These are phyloP conservation scores for Thelaira solivaga DNA, from an alignment of 2,888 invertebrate genomes.

Conservation along the genomic window DNA sequence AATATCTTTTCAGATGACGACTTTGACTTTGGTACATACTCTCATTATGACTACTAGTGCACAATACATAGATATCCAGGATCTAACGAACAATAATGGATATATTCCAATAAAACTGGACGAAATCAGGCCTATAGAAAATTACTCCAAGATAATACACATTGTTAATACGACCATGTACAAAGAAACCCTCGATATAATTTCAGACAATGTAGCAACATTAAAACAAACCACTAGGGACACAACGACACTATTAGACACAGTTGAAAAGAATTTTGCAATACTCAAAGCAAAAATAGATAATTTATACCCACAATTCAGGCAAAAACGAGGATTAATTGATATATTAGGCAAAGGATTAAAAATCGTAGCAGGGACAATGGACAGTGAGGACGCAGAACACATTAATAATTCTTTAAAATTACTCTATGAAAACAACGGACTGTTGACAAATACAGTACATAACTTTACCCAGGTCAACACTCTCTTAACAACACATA, in stretches of 20 bases:
- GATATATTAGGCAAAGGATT: too few species aligned
- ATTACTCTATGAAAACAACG: too few species aligned
- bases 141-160: conserved; percentile 49
- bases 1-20: neutral
- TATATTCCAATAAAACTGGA: conserved; percentile 48
- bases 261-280: neutral
- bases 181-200: neutral
- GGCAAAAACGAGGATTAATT: too few species aligned
- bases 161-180: conserved; percentile 38
- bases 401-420: too few species aligned
- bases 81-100: conserved; percentile 50
- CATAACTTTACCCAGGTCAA: too few species aligned
- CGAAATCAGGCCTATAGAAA: conserved; percentile 31
- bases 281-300: conserved; percentile 13
- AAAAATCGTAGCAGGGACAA: too few species aligned
- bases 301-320: neutral
- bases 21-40: neutral
- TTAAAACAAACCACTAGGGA: neutral
- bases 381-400: too few species aligned
- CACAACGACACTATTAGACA: neutral
- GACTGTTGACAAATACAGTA: too few species aligned
- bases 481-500: neutral
- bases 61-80: conserved; percentile 49
- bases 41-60: neutral
- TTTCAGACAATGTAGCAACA: neutral